Percentiles rank a stretch among this genome's conserved stretches.
These are phyloP conservation scores for Rhimphoctona megacephalus DNA, from an alignment of 2,888 invertebrate species.

Conservation along the genomic window DNA sequence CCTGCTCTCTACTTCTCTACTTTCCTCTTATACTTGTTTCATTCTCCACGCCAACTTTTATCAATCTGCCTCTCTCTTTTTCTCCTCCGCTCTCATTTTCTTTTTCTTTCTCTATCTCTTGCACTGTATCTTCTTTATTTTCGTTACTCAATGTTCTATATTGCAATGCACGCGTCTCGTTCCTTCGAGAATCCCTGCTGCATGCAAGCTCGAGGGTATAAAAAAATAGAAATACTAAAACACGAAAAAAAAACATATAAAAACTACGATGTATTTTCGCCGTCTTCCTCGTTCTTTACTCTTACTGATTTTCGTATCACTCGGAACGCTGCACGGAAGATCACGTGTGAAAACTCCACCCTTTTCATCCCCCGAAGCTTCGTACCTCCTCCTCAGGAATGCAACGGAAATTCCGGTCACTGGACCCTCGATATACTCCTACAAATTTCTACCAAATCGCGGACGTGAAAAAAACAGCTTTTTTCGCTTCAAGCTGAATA, in stretches of 20 bases:
- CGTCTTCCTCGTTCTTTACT: constrained; percentile 20
- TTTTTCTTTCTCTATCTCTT: not conserved
- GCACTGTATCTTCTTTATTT: constrained; percentile 37
- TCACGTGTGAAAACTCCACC: constrained; percentile 9
- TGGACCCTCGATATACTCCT: not conserved
- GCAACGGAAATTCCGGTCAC: constrained; percentile 8
- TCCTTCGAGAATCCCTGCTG: constrained; percentile 34
- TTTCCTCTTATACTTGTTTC: constrained; percentile 49
- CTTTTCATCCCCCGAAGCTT: constrained; percentile 8
- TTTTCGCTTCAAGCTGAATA: no score
- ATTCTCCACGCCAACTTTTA: constrained; percentile 57
- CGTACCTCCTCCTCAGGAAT: not conserved
- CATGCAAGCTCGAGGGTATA: constrained; percentile 55
- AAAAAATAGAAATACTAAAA: constrained; percentile 40
- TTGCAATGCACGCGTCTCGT: constrained; percentile 31
- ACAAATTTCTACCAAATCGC: not conserved
- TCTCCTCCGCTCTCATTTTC: constrained; percentile 23
- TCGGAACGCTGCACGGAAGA: constrained; percentile 8
- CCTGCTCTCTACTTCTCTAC: constrained; percentile 42
- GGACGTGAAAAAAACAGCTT: not conserved
- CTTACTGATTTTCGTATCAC: constrained; percentile 33
- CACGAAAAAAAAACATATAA: not conserved
- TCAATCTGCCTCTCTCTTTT: constrained; percentile 55
- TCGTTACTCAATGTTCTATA: constrained; percentile 15
- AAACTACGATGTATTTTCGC: constrained; percentile 1